phyloP scores from a whole-genome alignment of 2,797 vertebrate genomes.

The Thalassophryne amazonica region DNA sequence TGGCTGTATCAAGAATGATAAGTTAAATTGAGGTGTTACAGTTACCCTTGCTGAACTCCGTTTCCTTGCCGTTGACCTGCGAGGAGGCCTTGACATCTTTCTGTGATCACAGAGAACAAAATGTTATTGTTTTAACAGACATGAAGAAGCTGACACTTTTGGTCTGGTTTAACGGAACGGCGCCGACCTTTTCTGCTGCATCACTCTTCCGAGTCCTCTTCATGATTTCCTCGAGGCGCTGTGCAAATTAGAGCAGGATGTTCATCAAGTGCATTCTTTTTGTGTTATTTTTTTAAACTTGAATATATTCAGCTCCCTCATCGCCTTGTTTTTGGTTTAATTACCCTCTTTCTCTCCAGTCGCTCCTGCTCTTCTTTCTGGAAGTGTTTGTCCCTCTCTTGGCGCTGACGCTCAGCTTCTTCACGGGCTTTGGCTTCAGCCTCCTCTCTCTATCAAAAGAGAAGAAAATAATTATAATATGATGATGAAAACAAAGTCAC shows the following conservation, averaged over 20 bases:
- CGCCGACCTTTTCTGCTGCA: constrained; percentile 82
- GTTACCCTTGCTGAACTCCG: constrained; percentile 46
- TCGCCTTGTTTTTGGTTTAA: not conserved
- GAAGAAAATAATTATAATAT: not conserved
- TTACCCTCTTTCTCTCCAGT: constrained; percentile 90
- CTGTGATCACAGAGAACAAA: constrained; percentile 46
- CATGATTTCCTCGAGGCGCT: constrained; percentile 98
- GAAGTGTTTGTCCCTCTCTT: constrained; percentile 94
- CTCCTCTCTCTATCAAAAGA: constrained; percentile 83
- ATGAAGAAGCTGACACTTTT: not conserved
- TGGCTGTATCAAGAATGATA: too few relatives aligned
- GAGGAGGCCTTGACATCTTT: constrained; percentile 67
- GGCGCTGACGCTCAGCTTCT: constrained; percentile 88
- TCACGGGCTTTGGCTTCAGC: constrained; percentile 84
- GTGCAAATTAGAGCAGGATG: constrained; percentile 31
- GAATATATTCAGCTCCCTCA: not conserved
- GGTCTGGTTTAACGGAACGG: not conserved
- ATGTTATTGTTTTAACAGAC: not conserved
- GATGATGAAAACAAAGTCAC: not conserved
- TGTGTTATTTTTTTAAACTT: not conserved
- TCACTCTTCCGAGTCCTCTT: constrained; percentile 95
- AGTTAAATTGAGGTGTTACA: not conserved
- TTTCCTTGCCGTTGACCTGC: constrained; percentile 68
- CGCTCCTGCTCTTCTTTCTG: constrained; percentile 94
- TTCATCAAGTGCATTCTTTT: not conserved